Percentiles rank a stretch among this genome's conserved stretches.
phyloP scores from a whole-genome alignment of 2,797 vertebrate genomes.

The Emys orbicularis region DNA sequence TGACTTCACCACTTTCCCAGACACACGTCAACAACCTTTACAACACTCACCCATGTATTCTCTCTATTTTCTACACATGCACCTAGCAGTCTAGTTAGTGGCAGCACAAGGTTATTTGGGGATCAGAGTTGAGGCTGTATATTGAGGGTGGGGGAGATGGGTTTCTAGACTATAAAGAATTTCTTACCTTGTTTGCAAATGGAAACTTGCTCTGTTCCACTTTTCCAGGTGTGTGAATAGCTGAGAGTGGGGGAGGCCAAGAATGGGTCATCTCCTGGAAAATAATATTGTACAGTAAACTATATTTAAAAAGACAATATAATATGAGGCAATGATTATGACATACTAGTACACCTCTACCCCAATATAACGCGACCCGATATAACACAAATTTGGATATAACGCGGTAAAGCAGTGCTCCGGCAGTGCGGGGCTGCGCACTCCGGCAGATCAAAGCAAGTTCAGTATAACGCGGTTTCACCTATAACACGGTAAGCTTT shows the following conservation, averaged over 20 bases:
- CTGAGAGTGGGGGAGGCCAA: constrained; percentile 87
- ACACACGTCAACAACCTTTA: not conserved
- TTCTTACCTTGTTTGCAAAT: constrained; percentile 89
- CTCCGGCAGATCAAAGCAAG: too few species aligned
- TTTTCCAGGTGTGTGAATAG: constrained; percentile 89
- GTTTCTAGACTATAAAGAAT: not conserved
- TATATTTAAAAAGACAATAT: constrained; percentile 39
- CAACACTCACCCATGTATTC: not conserved
- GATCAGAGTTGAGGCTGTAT: not conserved
- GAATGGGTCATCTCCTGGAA: constrained; percentile 95
- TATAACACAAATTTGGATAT: too few species aligned
- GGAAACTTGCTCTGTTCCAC: constrained; percentile 88
- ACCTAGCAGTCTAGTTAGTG: not conserved
- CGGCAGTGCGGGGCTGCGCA: too few species aligned
- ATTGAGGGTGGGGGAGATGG: not conserved
- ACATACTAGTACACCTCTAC: not conserved
- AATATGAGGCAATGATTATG: not conserved
- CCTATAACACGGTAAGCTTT: too few species aligned
- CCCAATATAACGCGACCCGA: too few species aligned
- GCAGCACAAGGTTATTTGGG: not conserved
- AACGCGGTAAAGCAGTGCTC: too few species aligned
- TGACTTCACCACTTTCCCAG: not conserved
- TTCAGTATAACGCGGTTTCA: too few species aligned
- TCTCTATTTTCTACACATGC: not conserved
- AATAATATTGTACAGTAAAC: constrained; percentile 47